Conservation (phyloP, 2,113 vertebrate genomes). For the Hippoglossus stenolepis region DNA sequence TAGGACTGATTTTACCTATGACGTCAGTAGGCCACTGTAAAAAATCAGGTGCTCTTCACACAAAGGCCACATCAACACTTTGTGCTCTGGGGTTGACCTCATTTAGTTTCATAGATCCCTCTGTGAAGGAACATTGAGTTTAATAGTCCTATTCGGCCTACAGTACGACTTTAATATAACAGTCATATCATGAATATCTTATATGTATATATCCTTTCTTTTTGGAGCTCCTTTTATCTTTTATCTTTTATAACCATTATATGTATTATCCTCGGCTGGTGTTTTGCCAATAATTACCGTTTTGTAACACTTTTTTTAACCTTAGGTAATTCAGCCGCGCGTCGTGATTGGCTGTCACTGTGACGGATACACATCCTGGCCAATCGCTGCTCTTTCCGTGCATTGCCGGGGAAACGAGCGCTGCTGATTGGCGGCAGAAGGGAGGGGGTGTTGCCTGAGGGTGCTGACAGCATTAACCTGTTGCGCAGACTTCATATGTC, state of each 20-base stretch:
- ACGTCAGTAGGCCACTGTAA: too few species aligned
- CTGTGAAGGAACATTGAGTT: too few species aligned
- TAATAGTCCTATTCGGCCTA: too few species aligned
- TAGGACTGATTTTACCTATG: too few species aligned
- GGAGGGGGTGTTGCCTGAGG: accelerated
- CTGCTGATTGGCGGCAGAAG: slow-evolving; percentile 52
- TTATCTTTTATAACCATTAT: not conserved
- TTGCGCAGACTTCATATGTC: not conserved
- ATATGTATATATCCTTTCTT: too few species aligned
- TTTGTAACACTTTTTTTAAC: not conserved
- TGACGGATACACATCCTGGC: not conserved
- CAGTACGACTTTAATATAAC: too few species aligned
- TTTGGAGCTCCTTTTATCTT: not conserved
- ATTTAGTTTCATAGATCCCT: too few species aligned
- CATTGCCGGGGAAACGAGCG: accelerated
- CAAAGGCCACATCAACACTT: too few species aligned
- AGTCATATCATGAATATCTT: too few species aligned
- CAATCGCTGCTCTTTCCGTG: slow-evolving; percentile 32
- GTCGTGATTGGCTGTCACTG: slow-evolving; percentile 27
- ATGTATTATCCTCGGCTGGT: not conserved
- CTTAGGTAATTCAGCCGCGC: slow-evolving; percentile 17
- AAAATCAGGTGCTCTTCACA: too few species aligned
- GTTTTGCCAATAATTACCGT: not conserved
- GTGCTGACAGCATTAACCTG: slow-evolving; percentile 50
- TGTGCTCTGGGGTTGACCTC: too few species aligned